Evolutionary conservation across 2,888 invertebrate species (phyloP), one percentile per base, ranked within the genome.

Genomic region (Ormyrus pomaceus): DNA sequence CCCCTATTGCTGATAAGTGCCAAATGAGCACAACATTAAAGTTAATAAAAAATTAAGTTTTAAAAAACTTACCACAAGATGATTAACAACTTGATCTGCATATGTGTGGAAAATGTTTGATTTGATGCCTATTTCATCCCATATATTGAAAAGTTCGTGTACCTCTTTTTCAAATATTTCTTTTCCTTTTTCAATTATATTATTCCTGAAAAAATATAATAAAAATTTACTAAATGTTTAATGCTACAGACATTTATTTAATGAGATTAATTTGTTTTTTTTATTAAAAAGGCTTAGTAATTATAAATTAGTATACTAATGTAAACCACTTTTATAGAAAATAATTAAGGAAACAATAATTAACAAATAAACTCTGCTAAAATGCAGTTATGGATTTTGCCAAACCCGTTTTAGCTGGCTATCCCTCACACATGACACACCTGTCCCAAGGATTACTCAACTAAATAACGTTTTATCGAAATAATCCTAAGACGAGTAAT

Each of bases 71-170:
- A 87, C 87, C 79, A 75, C 58, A 34, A 85, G 46, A 79, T 87
- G 86, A 46, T 73, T 71, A 5, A 82, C 50, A 0, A 85, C 86
- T 71, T 87, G 87, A 6, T 85, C 76, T 8, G 80, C 84, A 66
- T 85, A 88, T 5, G 79, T 74, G 0, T 73, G 59, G 8, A 85
- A 83, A 6, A 81, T 72, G 1, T 86, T 78, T 8, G 82, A 78
- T 10, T 74, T 82, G 45, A 83, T 85, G 34, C 89, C 89, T 48
- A 86, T 85, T 62, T 85, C 84, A 45, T 85, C 79, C 87, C 88
- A 89, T 75, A 84, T 84, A 19, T 83, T 68, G n/a, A 82, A 82
- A 48, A 82, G 74, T 62, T 79, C 62, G 13, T 53, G 10, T 51
- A 81, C 59, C 58, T 82, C 64, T 64, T 73, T 79, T 48, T 79